These are phyloP conservation scores for Candoia aspera DNA, from an alignment of 2,113 vertebrate species.

Conservation along the genomic window DNA sequence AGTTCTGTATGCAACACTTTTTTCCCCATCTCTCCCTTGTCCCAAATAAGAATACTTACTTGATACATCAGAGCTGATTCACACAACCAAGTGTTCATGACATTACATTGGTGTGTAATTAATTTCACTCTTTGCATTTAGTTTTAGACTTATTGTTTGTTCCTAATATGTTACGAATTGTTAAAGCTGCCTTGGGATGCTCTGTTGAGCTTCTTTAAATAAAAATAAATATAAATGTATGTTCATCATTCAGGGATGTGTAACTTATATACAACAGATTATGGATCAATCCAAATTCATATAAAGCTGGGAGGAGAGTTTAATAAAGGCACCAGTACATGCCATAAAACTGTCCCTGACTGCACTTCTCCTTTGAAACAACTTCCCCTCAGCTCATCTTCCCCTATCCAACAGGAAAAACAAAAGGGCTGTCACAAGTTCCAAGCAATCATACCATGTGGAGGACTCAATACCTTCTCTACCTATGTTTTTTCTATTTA, in stretches of 20 bases:
- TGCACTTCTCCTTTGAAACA: neutral
- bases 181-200: neutral
- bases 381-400: neutral
- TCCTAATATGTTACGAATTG: neutral
- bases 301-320: neutral
- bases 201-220: neutral
- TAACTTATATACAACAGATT: neutral
- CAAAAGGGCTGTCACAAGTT: neutral
- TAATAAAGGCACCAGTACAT: neutral
- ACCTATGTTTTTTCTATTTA: neutral
- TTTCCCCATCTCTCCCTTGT: neutral
- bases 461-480: neutral
- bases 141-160: neutral
- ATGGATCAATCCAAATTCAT: neutral
- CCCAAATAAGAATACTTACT: too few species aligned
- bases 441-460: neutral
- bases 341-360: neutral
- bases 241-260: neutral
- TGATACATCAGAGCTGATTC: neutral
- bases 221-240: neutral
- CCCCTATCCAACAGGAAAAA: neutral
- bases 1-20: neutral
- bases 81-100: neutral
- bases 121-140: neutral
- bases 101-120: neutral